Evolutionary conservation across 2,797 vertebrate genomes (phyloP).

Genomic region (Gymnopithys bicolor): DNA sequence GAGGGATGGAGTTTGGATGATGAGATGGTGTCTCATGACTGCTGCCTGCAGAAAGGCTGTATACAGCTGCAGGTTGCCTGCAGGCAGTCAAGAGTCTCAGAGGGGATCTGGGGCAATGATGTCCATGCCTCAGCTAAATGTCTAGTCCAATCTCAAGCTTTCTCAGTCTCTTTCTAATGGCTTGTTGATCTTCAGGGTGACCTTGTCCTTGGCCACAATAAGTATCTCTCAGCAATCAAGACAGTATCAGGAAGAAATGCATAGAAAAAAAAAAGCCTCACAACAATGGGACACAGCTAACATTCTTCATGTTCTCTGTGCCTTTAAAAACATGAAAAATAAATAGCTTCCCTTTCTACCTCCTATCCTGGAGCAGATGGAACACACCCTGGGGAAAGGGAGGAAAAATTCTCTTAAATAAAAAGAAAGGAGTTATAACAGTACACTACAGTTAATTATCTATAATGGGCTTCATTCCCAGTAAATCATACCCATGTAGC

Average conservation of each 20-base stretch:
- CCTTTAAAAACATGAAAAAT: slow-evolving; percentile 35
- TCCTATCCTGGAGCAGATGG: background rate
- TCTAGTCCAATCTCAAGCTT: background rate
- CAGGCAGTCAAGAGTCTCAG: background rate
- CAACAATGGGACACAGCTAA: background rate
- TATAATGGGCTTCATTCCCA: background rate
- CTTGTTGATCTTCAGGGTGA: background rate
- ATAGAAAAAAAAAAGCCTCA: background rate
- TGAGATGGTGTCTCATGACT: background rate
- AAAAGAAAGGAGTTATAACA: background rate
- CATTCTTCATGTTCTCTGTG: background rate
- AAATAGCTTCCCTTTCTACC: background rate
- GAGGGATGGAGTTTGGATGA: background rate
- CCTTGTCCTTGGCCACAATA: background rate
- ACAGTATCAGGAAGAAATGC: background rate
- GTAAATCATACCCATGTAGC: background rate
- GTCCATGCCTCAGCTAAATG: background rate
- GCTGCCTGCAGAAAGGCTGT: background rate
- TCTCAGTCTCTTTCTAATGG: background rate
- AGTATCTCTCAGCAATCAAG: background rate
- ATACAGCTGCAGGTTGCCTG: fast-evolving
- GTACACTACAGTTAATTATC: slow-evolving; percentile 10
- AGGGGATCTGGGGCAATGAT: background rate
- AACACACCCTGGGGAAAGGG: slow-evolving; percentile 12
- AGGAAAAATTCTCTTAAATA: background rate